A percentile compares a stretch with the other conserved stretches of the same genome.
Conservation (phyloP, 2,797 vertebrate genomes). For the Sebastolobus alascanus region DNA sequence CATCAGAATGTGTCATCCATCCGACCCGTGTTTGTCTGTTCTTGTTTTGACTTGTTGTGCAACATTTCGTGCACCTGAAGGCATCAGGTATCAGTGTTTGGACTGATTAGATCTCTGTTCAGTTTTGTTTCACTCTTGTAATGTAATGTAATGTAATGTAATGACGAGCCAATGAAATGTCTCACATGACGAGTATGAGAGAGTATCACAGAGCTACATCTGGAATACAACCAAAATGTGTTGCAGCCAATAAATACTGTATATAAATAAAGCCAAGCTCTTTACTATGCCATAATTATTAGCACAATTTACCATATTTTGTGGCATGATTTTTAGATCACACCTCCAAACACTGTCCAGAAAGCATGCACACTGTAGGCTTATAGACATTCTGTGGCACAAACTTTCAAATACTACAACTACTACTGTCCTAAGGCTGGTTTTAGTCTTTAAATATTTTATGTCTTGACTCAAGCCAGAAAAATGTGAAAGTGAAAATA, state of each 20-base stretch:
- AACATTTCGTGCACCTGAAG: slow-evolving; percentile 31
- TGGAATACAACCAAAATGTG: neutral
- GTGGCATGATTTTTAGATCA: neutral
- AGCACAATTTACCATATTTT: neutral
- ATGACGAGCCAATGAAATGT: neutral
- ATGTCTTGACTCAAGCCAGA: too few species aligned
- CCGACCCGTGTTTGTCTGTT: neutral
- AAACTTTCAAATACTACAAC: neutral
- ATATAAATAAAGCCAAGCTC: neutral
- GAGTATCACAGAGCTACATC: neutral
- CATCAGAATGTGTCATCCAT: slow-evolving; percentile 45
- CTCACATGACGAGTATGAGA: neutral
- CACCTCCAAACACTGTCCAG: neutral
- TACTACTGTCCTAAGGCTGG: neutral
- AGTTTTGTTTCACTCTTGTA: slow-evolving; percentile 14
- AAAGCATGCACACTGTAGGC: neutral
- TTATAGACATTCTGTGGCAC: neutral
- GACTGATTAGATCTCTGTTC: slow-evolving; percentile 32
- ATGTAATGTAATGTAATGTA: accelerated
- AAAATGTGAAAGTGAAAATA: too few species aligned
- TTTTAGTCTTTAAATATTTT: neutral
- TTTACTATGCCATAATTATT: neutral
- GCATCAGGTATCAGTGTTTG: slow-evolving; percentile 24
- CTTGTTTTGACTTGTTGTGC: slow-evolving; percentile 41
- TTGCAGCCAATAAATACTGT: neutral